Evolutionary conservation across 37 sponge, comb jelly and placozoan genomes (phyloP).

Genomic region (Cladorhizidae sp.): DNA sequence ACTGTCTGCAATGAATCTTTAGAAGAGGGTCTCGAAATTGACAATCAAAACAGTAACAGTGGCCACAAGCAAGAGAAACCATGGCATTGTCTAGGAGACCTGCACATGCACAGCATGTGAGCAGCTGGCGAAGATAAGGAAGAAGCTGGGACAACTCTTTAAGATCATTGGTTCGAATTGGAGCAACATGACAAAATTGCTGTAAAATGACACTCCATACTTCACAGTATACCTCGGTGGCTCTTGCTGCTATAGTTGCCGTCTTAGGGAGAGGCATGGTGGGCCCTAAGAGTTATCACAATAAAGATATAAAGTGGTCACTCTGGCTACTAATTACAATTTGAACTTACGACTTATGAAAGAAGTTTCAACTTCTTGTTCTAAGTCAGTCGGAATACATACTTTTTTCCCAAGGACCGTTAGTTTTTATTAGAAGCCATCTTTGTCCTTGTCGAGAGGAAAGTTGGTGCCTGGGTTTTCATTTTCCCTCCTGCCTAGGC

Average conservation of each 20-base stretch:
- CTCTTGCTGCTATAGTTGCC: slow-evolving; percentile 56
- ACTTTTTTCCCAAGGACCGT: too few relatives aligned
- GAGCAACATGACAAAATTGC: neutral
- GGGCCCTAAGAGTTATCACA: too few relatives aligned
- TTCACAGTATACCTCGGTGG: slow-evolving; percentile 71
- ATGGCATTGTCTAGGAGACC: slow-evolving; percentile 72
- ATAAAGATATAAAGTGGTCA: too few relatives aligned
- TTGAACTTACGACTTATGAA: too few relatives aligned
- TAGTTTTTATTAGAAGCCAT: too few relatives aligned
- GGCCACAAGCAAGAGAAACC: slow-evolving; percentile 74
- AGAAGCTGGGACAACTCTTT: slow-evolving; percentile 39
- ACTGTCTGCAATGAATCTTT: slow-evolving; percentile 78
- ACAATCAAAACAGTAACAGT: slow-evolving; percentile 75
- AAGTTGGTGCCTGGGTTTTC: neutral
- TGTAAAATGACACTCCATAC: slow-evolving; percentile 37
- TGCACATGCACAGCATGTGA: slow-evolving; percentile 86
- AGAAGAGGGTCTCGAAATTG: slow-evolving; percentile 56
- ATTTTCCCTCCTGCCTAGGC: neutral
- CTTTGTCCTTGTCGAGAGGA: too few relatives aligned
- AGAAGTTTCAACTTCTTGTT: too few relatives aligned
- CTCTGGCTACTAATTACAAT: too few relatives aligned
- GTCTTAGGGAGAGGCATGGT: slow-evolving; percentile 73
- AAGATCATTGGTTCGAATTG: slow-evolving; percentile 7
- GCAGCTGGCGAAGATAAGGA: slow-evolving; percentile 65
- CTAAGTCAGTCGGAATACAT: too few relatives aligned